Conservation (phyloP, 2,113 vertebrate genomes). For the Pluvialis apricaria region DNA sequence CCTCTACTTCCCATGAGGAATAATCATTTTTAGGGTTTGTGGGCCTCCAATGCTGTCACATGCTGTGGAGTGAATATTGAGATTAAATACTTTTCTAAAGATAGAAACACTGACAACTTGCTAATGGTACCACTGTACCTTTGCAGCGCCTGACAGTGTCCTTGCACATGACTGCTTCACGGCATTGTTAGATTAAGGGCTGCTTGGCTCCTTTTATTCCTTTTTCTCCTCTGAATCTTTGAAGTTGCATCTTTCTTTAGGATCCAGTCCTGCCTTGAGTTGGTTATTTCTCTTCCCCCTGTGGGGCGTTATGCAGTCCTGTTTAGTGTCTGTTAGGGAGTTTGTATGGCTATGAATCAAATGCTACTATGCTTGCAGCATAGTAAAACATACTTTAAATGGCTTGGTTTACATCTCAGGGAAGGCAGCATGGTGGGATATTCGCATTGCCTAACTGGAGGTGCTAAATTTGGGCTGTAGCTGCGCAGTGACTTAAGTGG, state of each 20-base stretch:
- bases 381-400: not conserved
- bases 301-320: not conserved
- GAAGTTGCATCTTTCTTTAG: not conserved
- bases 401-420: not conserved
- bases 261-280: not conserved
- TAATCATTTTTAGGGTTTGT: not conserved
- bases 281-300: not conserved
- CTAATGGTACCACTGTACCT: not conserved
- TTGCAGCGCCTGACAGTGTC: slow-evolving; percentile 3
- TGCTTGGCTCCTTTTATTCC: not conserved
- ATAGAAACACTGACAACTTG: not conserved
- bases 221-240: not conserved
- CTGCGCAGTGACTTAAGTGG: not conserved
- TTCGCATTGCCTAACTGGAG: not conserved
- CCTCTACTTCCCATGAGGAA: not conserved
- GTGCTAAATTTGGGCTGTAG: not conserved
- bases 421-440: not conserved
- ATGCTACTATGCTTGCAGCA: not conserved
- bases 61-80: not conserved
- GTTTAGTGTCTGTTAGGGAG: not conserved
- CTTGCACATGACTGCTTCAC: not conserved
- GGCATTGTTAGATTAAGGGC: not conserved
- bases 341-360: not conserved
- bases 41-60: not conserved
- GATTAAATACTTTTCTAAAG: slow-evolving; percentile 53